These are phyloP conservation scores for Platycheirus albimanus DNA, from an alignment of 2,888 invertebrate genomes.

Conservation along the genomic window DNA sequence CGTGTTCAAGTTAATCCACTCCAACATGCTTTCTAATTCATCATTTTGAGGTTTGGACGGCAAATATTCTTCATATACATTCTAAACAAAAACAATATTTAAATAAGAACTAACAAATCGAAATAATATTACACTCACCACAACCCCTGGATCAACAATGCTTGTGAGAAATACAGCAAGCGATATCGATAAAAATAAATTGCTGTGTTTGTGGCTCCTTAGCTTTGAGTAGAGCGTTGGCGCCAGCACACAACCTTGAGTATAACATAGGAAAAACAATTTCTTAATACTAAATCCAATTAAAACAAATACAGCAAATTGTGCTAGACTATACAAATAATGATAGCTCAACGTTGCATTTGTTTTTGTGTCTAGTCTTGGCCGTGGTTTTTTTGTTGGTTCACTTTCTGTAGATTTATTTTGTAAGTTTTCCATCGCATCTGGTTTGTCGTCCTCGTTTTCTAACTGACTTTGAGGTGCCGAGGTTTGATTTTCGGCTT, in stretches of 20 bases:
- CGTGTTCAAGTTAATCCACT: slow-evolving; percentile 89
- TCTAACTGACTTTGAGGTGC: not conserved
- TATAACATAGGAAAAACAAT: slow-evolving; percentile 81
- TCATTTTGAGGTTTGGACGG: slow-evolving; percentile 88
- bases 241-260: slow-evolving; percentile 85
- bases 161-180: slow-evolving; percentile 84
- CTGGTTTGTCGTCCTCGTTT: not conserved
- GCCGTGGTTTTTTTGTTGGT: slow-evolving; percentile 35
- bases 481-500: not conserved
- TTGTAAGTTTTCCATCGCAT: too few species aligned
- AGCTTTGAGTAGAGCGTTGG: slow-evolving; percentile 86
- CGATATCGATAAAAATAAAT: slow-evolving; percentile 81
- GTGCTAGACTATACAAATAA: slow-evolving; percentile 87
- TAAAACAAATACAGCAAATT: slow-evolving; percentile 86
- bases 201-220: slow-evolving; percentile 83
- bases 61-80: slow-evolving; percentile 81
- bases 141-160: slow-evolving; percentile 81
- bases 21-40: slow-evolving; percentile 89
- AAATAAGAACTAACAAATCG: not conserved
- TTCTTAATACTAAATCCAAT: slow-evolving; percentile 80
- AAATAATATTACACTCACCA: slow-evolving; percentile 76
- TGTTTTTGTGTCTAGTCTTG: slow-evolving; percentile 5
- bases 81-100: slow-evolving; percentile 75
- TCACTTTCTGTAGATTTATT: slow-evolving; percentile 27
- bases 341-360: slow-evolving; percentile 76